phyloP scores from a whole-genome alignment of 2,797 vertebrate genomes.

The Nasua narica region DNA sequence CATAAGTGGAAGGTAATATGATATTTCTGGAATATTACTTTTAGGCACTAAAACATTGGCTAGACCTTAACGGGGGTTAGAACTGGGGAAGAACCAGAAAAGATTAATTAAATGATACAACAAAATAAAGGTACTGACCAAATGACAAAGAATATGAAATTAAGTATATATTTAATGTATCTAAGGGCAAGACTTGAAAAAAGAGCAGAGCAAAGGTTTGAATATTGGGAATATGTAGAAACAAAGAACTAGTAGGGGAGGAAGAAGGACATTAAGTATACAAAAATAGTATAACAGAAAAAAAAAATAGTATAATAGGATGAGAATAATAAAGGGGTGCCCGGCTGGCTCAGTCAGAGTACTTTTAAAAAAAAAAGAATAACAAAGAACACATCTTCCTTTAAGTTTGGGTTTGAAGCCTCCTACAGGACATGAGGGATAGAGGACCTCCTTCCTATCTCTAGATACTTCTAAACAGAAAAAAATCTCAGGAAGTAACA shows the following conservation, averaged over 20 bases:
- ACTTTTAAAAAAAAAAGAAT: too few relatives aligned
- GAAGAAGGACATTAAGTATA: neutral
- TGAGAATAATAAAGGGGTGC: neutral
- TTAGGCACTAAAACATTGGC: neutral
- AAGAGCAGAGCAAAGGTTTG: neutral
- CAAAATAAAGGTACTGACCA: neutral
- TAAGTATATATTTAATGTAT: neutral
- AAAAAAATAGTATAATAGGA: neutral
- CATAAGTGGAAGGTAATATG: neutral
- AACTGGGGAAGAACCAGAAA: slow-evolving; percentile 9
- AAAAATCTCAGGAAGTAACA: slow-evolving; percentile 7
- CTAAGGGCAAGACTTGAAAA: slow-evolving; percentile 1
- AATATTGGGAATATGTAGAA: neutral
- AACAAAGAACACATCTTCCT: neutral
- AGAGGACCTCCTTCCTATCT: slow-evolving; percentile 1
- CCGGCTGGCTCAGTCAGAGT: neutral
- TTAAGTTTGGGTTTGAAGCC: neutral
- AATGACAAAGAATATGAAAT: slow-evolving; percentile 14
- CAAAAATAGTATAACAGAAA: neutral
- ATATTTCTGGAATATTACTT: neutral
- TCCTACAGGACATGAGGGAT: neutral
- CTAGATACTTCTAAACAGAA: neutral
- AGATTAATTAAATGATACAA: slow-evolving; percentile 16
- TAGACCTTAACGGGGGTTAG: too few relatives aligned
- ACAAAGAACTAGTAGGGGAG: neutral